Conservation (phyloP, 2,797 vertebrate species). For the Knipowitschia caucasica region DNA sequence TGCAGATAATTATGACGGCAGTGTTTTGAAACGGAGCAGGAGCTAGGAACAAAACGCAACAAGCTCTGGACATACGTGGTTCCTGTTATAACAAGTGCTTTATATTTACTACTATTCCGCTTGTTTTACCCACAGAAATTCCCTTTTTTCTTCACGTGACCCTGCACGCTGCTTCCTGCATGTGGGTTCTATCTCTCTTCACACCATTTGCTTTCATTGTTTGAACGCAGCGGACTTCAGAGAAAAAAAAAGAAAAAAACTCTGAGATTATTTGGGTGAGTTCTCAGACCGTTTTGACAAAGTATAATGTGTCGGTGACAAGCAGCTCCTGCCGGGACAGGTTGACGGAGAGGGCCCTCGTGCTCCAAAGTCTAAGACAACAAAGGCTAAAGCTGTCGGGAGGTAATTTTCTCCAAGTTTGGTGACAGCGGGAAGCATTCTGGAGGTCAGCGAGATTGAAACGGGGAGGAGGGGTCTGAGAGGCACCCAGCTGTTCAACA, state of each 20-base stretch:
- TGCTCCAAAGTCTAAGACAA: slow-evolving; percentile 69
- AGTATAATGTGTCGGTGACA: slow-evolving; percentile 75
- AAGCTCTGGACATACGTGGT: slow-evolving; percentile 79
- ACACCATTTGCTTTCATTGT: slow-evolving; percentile 66
- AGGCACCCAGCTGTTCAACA: slow-evolving; percentile 1
- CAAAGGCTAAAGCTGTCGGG: slow-evolving; percentile 64
- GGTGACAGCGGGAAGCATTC: slow-evolving; percentile 34
- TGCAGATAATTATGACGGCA: slow-evolving; percentile 73
- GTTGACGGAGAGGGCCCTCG: slow-evolving; percentile 60
- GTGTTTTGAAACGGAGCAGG: slow-evolving; percentile 77
- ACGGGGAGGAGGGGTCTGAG: slow-evolving; percentile 24
- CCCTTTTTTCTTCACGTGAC: slow-evolving; percentile 13
- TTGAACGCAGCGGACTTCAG: neutral
- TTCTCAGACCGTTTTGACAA: slow-evolving; percentile 56
- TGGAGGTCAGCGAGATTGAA: slow-evolving; percentile 33
- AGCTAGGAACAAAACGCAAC: slow-evolving; percentile 76
- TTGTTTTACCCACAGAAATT: slow-evolving; percentile 66
- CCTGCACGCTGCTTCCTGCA: neutral
- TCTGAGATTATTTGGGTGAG: slow-evolving; percentile 45
- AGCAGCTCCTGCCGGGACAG: slow-evolving; percentile 68
- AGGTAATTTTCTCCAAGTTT: slow-evolving; percentile 62
- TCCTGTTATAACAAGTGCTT: slow-evolving; percentile 83
- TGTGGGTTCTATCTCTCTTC: slow-evolving; percentile 63
- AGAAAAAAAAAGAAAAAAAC: too few relatives aligned
- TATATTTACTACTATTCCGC: slow-evolving; percentile 71